Evolutionary conservation across 1,140 invertebrate genomes (phyloP).

Genomic region (Cyrtorhinus lividipennis): DNA sequence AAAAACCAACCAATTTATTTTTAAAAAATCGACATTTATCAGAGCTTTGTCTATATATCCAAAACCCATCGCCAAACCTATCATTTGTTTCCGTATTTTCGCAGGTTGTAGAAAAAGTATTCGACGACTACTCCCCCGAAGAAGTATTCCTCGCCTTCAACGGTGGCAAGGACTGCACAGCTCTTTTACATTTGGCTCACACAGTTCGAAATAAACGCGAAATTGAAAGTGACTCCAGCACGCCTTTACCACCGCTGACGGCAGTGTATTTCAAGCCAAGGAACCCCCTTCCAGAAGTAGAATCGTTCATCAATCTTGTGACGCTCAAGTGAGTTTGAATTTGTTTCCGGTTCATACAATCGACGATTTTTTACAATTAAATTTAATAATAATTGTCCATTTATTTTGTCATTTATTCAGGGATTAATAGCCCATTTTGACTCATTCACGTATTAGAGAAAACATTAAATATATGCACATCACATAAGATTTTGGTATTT

Average conservation of each 20-base stretch:
- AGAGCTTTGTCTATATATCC: too few species aligned
- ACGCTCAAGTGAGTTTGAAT: constrained; percentile 33
- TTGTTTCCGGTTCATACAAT: neutral
- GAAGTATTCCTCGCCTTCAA: constrained; percentile 85
- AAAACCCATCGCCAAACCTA: too few species aligned
- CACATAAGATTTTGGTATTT: too few species aligned
- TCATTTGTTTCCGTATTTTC: too few species aligned
- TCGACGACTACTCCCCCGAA: constrained; percentile 40
- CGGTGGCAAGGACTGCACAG: constrained; percentile 95
- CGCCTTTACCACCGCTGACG: constrained; percentile 34
- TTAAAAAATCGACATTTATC: too few species aligned
- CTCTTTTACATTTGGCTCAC: constrained; percentile 61
- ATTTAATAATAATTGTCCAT: too few species aligned
- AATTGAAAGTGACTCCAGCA: constrained; percentile 12
- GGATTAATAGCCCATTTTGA: too few species aligned
- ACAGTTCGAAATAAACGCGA: constrained; percentile 43
- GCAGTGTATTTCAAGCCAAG: constrained; percentile 58
- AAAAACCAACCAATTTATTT: too few species aligned
- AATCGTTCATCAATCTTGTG: constrained; percentile 61
- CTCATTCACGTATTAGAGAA: too few species aligned
- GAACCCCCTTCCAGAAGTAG: constrained; percentile 72
- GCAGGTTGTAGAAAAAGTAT: constrained; percentile 29
- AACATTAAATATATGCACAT: too few species aligned
- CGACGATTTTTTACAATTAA: too few species aligned
- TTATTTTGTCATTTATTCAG: too few species aligned